Conservation (phyloP, 2,113 vertebrate genomes). For the Cyanoliseus patagonus region DNA sequence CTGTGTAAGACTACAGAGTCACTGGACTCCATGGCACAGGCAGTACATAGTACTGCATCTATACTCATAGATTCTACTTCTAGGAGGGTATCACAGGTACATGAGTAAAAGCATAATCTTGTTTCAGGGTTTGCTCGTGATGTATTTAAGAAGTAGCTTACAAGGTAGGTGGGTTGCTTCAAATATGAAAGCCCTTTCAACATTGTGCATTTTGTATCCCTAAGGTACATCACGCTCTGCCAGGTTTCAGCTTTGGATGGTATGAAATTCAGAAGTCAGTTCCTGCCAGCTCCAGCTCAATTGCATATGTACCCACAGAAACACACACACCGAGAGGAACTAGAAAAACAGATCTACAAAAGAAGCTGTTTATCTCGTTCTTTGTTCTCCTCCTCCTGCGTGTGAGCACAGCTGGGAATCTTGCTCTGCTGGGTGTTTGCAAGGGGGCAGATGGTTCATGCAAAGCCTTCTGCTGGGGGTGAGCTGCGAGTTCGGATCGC, state of each 20-base stretch:
- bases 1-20: not conserved
- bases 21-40: not conserved
- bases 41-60: not conserved
- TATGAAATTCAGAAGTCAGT: not conserved
- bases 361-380: not conserved
- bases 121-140: not conserved
- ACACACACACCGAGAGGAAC: not conserved
- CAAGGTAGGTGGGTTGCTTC: not conserved
- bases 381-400: not conserved
- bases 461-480: not conserved
- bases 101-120: not conserved
- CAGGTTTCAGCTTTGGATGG: not conserved
- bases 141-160: not conserved
- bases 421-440: not conserved
- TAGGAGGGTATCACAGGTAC: not conserved
- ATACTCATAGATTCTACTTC: not conserved
- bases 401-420: constrained; percentile 34
- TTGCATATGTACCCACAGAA: not conserved
- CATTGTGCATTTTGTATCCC: not conserved
- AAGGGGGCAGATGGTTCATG: not conserved
- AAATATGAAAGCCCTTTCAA: not conserved
- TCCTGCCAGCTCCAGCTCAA: not conserved
- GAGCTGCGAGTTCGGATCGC: rapidly evolving
- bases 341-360: not conserved
- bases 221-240: not conserved